Base-by-base conservation (phyloP, 1,140 invertebrate genomes). In the Heliconius hermathena region DNA sequence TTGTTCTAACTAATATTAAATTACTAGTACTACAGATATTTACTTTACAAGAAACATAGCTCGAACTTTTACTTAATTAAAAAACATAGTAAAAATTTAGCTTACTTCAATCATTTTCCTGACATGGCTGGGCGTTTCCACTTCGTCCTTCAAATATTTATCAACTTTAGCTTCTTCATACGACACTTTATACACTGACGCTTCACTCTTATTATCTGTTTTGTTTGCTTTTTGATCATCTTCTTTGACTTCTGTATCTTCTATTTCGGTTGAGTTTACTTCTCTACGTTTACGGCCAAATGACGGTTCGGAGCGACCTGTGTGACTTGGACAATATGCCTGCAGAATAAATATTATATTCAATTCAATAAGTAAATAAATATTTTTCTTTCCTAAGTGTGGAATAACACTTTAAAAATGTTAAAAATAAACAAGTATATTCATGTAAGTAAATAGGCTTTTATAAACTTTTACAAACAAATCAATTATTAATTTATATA, bases 71-170 rank as follows among this genome's bases (percentile, higher is more conserved):
- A 8, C 33, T 36, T 52, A 8, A 18, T 18, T 52, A 20, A 6
- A 52, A 54, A n/a, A 57, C 0, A 57, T 57, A 22, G 8, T 9
- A n/a, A 22, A 29, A 4, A 66, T 3, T 9, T 13, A 11, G 75
- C 84, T 85, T 92, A 98, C 97, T 95, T 98, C 97, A 77, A 98
- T 98, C 97, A 98, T 98, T 95, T 98, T 97, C 81, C 97, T 94
- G 18, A 98, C 97, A 89, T 97, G 97, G 89, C 98, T 97, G 0
- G 96, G 96, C 16, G 94, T 95, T 87, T 96, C 96, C 3, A 85
- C 94, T 85, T 91, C 91, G 75, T 89, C 93, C 95, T 91, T 96
- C 91, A 88, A 92, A 91, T 87, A 95, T 87, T 94, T 94, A 80
- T 93, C 93, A 9, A 93, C 91, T 1, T 71, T 88, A 1, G 93